Evolutionary conservation across 1,140 invertebrate genomes (phyloP).

Genomic region (Melipona quadrifasciata): DNA sequence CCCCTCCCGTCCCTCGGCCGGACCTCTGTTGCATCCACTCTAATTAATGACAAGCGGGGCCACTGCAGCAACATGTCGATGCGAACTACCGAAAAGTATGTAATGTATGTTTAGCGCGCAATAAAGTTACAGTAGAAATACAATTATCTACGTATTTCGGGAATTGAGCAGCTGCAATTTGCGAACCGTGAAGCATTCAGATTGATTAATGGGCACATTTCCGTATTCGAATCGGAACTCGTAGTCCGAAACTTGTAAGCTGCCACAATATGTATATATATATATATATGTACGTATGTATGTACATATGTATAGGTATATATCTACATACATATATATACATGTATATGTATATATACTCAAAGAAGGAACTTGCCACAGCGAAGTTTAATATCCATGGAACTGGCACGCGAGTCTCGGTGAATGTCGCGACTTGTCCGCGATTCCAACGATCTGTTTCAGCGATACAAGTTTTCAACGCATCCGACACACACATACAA

Average conservation of each 20-base stretch:
- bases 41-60: too few species aligned
- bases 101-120: background rate
- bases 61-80: too few species aligned
- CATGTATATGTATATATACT: background rate
- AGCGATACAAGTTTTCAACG: conserved; percentile 29
- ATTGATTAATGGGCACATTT: conserved; percentile 37
- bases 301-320: background rate
- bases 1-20: too few species aligned
- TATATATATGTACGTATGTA: too few species aligned
- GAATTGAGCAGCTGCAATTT: background rate
- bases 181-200: background rate
- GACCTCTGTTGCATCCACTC: too few species aligned
- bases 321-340: background rate
- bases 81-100: background rate
- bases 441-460: conserved; percentile 37
- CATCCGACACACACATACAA: background rate
- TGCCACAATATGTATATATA: background rate
- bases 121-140: background rate
- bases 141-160: background rate
- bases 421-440: conserved; percentile 34
- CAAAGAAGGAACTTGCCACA: conserved; percentile 20
- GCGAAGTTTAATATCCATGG: conserved; percentile 39
- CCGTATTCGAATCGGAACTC: conserved; percentile 19
- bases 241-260: conserved; percentile 27
- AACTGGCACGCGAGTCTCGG: conserved; percentile 38